Evolutionary conservation across 2,113 vertebrate genomes (phyloP), one percentile per base, ranked within the genome.

Genomic region (Patagioenas fasciata): DNA sequence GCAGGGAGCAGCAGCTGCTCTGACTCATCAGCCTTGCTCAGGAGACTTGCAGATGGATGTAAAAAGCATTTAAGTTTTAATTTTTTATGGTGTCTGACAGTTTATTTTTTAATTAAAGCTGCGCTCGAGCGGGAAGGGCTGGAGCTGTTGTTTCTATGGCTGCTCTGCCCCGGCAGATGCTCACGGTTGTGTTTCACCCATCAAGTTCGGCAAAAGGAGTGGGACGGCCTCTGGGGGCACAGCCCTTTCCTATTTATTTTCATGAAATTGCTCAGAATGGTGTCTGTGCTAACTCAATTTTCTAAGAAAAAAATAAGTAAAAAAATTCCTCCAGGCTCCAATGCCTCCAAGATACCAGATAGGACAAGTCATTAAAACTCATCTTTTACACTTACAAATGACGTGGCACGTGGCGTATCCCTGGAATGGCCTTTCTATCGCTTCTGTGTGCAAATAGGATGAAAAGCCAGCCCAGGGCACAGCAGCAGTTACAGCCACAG

Each of bases 41-140:
- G 26, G 50, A 51, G 72, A 26, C 26, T 32, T 21, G 9, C 88
- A 87, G 85, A 85, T 84, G 79, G 78, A 89, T 44, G 48, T 38
- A 79, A 56, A 75, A 89, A 74, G 38, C 66, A 5, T 54, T 75
- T 12, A 51, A 56, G 34, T 79, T 91, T 91, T 44, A 85, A 80
- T 44, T 71, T 91, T 87, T 89, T 36, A 81, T 61, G n/a, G 28
- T 44, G 69, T 38, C 89, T 91, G 83, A 71, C 47, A 31, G 80
- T 74, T 86, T 84, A 36, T 80, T 94, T 84, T 92, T 92, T 91
- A 95, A 95, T 82, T 89, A 80, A 94, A 72, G 82, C 66, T 42
- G 66, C 0, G 1, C 47, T 2, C 0, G 2, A 60, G 57, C 1
- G 3, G 61, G 75, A 44, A 42, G 72, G 66, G 64, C 40, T 78